These are phyloP conservation scores for Perca schrenkii DNA, from an alignment of 2,113 vertebrate genomes.

Conservation along the genomic window DNA sequence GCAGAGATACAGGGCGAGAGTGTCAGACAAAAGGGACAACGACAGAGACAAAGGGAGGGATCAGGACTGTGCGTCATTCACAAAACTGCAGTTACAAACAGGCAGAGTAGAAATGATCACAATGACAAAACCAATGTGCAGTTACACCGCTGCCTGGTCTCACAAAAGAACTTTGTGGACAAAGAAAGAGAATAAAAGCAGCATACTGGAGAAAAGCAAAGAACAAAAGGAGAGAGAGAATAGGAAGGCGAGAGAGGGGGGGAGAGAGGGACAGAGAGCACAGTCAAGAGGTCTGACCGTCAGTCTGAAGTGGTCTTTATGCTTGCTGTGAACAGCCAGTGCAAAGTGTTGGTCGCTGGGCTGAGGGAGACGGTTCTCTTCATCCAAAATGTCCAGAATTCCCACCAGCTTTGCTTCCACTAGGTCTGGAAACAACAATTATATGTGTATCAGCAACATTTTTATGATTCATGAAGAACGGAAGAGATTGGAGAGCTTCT, in stretches of 20 bases:
- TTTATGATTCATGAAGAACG: not conserved
- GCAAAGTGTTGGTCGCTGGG: slow-evolving; percentile 97
- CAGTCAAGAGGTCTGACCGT: slow-evolving; percentile 84
- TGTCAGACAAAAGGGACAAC: slow-evolving; percentile 57
- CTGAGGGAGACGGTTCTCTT: slow-evolving; percentile 98
- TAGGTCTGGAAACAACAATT: slow-evolving; percentile 86
- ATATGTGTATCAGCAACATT: not conserved
- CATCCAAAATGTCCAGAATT: slow-evolving; percentile 96
- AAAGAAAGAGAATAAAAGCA: slow-evolving; percentile 32
- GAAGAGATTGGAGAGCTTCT: too few species aligned
- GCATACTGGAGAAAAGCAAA: not conserved
- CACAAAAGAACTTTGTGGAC: slow-evolving; percentile 24
- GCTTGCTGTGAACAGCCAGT: slow-evolving; percentile 92
- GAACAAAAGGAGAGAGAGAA: slow-evolving; percentile 3
- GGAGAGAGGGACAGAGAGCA: not conserved
- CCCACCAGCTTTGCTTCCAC: slow-evolving; percentile 96
- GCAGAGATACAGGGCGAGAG: slow-evolving; percentile 33
- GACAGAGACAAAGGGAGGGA: slow-evolving; percentile 30
- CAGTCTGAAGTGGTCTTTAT: slow-evolving; percentile 97
- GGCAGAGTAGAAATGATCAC: slow-evolving; percentile 17
- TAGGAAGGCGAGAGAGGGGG: slow-evolving; percentile 7
- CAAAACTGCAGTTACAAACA: slow-evolving; percentile 30
- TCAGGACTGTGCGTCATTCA: slow-evolving; percentile 34
- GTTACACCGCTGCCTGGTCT: not conserved
- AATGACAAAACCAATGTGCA: slow-evolving; percentile 35